These are phyloP conservation scores for Sebastes vulpes DNA, from an alignment of 2,797 vertebrate species.

Conservation along the genomic window DNA sequence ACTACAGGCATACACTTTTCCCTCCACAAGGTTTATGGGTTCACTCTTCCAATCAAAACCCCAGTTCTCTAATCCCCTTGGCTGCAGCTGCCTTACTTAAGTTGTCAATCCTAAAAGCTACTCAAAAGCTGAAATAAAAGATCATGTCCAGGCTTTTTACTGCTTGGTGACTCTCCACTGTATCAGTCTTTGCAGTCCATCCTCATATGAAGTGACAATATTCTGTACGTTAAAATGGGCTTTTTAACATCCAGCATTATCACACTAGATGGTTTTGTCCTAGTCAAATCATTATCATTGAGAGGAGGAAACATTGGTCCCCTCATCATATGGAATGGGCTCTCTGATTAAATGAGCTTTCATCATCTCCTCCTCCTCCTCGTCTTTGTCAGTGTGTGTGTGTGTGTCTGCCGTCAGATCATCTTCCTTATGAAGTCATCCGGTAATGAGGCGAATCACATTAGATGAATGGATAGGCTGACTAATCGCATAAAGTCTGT, in stretches of 20 bases:
- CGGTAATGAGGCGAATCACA: conserved; percentile 78
- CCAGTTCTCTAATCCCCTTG: conserved; percentile 10
- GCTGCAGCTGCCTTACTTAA: conserved; percentile 13
- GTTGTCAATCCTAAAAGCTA: conserved; percentile 36
- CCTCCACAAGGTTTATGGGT: not conserved
- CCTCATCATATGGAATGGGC: conserved; percentile 61
- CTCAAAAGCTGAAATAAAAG: conserved; percentile 42
- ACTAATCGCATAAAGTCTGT: conserved; percentile 81
- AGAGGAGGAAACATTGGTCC: conserved; percentile 62
- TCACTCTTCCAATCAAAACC: conserved; percentile 27
- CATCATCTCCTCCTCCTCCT: conserved; percentile 41
- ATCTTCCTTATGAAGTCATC: conserved; percentile 76
- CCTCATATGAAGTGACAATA: conserved; percentile 24
- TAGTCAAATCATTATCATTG: conserved; percentile 69
- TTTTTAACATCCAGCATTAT: conserved; percentile 42
- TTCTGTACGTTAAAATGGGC: conserved; percentile 17
- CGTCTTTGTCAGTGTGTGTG: conserved; percentile 21
- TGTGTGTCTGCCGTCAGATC: conserved; percentile 57
- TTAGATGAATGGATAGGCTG: conserved; percentile 81
- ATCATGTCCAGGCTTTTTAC: conserved; percentile 18
- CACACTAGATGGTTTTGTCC: conserved; percentile 61
- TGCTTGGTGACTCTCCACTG: not conserved
- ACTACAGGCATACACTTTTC: not conserved
- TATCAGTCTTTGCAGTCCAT: conserved; percentile 7
- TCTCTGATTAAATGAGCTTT: conserved; percentile 70